Evolutionary conservation across 2,113 vertebrate genomes (phyloP), one percentile per base, ranked within the genome.

Genomic region (Callocephalon fimbriatum): DNA sequence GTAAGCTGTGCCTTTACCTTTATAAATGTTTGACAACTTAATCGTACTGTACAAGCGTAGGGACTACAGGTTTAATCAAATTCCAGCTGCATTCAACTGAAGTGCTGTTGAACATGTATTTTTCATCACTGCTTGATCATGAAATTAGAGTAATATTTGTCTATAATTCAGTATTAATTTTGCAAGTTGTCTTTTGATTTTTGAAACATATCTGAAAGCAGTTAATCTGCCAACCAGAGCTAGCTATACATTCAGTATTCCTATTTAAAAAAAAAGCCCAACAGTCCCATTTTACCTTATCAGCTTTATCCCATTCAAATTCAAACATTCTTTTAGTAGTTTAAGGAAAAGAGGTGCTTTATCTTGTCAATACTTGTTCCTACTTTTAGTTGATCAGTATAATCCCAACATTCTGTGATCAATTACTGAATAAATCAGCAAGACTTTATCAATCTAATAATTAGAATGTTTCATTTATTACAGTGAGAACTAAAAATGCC

Each of bases 1-100:
- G 98, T 98, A 98, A 98, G 98, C 50, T 54, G 7, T 62, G 35
- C 44, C 62, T 96, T 83, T 68, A 87, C 77, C 83, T 96, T 90
- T 85, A 53, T 53, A 54, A 74, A 56, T 87, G 3, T 74, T 47
- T 85, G 35, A 40, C 76, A 76, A 77, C 70, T 77, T 89, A 68
- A 58, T 73, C 44, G n/a, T 78, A 12, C 21, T 47, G 3, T 71
- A n/a, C 7, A 2, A 25, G 53, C 6, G 2, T 21, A 88, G 26
- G 35, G 47, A 27, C 12, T 68, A 25, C 11, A 47, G 22, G 31
- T 65, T 80, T 79, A 61, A 51, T 76, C 35, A 67, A 73, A 91
- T 65, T 87, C 31, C 32, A 75, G 22, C 29, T 74, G 9, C 29
- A 65, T 90, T 83, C 40, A 73, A 10, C 66, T 91, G 44, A 81